Evolutionary conservation across 2,113 vertebrate species (phyloP), one percentile per base, ranked within the genome.

Genomic region (Tympanuchus pallidicinctus): DNA sequence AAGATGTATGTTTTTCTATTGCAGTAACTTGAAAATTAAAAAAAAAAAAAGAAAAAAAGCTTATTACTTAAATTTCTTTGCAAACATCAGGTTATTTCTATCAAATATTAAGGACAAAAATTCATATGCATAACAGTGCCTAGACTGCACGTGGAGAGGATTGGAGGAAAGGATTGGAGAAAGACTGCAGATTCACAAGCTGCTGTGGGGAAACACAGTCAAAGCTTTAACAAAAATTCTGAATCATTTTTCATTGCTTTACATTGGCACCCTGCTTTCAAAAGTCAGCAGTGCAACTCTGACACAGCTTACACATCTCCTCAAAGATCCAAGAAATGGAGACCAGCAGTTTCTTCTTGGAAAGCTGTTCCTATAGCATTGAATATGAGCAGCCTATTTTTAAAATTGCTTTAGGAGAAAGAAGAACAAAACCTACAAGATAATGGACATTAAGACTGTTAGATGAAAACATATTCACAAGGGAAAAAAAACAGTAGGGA

Each of bases 241-340:
- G 69, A 92, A 84, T 13, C 82, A 65, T 28, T 94, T 95, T 93
- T 85, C 63, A 50, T n/a, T 82, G 50, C 60, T 91, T 95, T 91
- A 91, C 56, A 54, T 25, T 88, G 85, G 82, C 75, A 91, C 6
- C 3, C 34, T 74, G 70, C 82, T 91, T 82, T 65, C 82, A 76
- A 59, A 83, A 94, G 64, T 80, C 82, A 82, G 50, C 71, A 77
- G 56, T 0, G 0, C 32, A 77, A 47, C 65, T 88, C 72, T 91
- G 82, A 82, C 38, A 82, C 17, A 80, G 47, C 45, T 89, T 72
- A 89, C 16, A 61, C 34, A 89, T 47, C 63, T 81, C 70, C 70
- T 93, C 61, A 59, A 38, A 86, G 71, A 80, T 88, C 72, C 79
- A 89, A 71, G 50, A 78, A 89, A 52, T 2, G 5, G 47, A 86